Conservation (phyloP, 2,797 vertebrate species). For the Syngnathus rostellatus region DNA sequence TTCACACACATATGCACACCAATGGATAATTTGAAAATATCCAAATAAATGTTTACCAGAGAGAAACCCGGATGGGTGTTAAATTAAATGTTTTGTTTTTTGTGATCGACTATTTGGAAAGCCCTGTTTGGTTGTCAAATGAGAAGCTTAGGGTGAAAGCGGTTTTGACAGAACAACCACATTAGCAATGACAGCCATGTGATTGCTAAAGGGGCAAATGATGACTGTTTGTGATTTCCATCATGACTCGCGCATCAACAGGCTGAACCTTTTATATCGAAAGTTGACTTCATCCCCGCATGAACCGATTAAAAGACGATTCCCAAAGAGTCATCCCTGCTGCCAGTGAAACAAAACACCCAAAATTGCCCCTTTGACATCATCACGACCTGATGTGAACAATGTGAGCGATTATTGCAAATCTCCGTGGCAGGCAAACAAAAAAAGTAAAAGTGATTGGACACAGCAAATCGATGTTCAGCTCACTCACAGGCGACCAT, state of each 20-base stretch:
- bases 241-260: not conserved
- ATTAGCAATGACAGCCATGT: not conserved
- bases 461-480: constrained; percentile 15
- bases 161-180: not conserved
- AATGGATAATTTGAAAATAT: too few species aligned
- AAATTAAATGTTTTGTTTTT: too few species aligned
- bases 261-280: not conserved
- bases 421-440: not conserved
- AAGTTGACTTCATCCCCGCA: constrained; percentile 2
- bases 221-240: not conserved
- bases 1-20: not conserved
- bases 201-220: not conserved
- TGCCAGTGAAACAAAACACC: not conserved
- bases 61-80: too few species aligned
- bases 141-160: not conserved
- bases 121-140: not conserved
- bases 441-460: constrained; percentile 35
- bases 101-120: too few species aligned
- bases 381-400: not conserved
- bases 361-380: not conserved
- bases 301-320: not conserved
- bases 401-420: constrained; percentile 5
- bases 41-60: too few species aligned
- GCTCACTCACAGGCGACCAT: constrained; percentile 87
- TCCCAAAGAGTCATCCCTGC: not conserved